Conservation (phyloP, 2,888 invertebrate genomes). For the Magallana nippona region DNA sequence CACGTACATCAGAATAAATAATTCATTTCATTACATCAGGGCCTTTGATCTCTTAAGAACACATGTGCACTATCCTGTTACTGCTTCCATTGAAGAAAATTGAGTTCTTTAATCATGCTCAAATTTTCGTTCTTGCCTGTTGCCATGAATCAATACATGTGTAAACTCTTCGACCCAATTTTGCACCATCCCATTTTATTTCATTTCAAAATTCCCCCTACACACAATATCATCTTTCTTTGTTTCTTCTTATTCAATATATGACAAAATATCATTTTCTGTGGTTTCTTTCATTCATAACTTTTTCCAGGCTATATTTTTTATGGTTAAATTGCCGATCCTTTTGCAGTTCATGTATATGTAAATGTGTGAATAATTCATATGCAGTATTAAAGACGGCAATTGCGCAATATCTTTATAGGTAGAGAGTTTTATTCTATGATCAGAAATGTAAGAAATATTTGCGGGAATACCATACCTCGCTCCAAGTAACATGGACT, state of each 20-base stretch:
- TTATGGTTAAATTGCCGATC: background rate
- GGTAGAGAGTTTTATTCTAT: too few species aligned
- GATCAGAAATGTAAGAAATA: background rate
- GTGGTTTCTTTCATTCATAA: background rate
- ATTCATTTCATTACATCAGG: background rate
- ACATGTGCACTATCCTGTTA: background rate
- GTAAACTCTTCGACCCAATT: background rate
- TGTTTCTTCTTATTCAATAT: background rate
- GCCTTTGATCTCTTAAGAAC: conserved; percentile 19
- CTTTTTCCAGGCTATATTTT: background rate
- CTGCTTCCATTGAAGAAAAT: background rate
- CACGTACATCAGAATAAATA: conserved; percentile 12
- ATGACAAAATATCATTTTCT: background rate
- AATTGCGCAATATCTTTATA: too few species aligned
- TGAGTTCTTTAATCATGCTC: background rate
- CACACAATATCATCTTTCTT: conserved; percentile 7
- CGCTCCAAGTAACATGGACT: conserved; percentile 66
- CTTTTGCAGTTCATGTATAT: background rate
- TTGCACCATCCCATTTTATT: background rate
- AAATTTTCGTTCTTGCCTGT: background rate
- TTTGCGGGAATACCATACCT: conserved; percentile 53
- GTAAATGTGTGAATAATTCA: conserved; percentile 1
- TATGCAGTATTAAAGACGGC: background rate
- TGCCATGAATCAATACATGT: background rate
- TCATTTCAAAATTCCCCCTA: background rate